phyloP scores from a whole-genome alignment of 2,113 vertebrate species.

The Anoplopoma fimbria region DNA sequence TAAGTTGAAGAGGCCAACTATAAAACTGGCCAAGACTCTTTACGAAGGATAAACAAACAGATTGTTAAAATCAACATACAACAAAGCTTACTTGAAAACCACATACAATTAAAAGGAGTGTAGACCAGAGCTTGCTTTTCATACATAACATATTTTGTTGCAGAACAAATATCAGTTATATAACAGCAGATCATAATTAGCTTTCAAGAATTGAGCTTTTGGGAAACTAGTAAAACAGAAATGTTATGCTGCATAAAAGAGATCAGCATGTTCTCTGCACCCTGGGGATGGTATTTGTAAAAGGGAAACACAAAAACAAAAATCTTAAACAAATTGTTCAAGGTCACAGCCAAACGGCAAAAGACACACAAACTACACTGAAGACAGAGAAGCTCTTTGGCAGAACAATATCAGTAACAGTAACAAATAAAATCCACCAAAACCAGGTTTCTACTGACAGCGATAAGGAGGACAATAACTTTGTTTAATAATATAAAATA shows the following conservation, averaged over 20 bases:
- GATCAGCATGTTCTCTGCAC: conserved; percentile 18
- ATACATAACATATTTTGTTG: background rate
- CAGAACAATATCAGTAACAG: background rate
- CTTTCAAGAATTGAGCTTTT: background rate
- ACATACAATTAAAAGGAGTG: background rate
- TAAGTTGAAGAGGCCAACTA: conserved; percentile 93
- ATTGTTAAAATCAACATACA: background rate
- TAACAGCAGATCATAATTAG: background rate
- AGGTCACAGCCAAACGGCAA: background rate
- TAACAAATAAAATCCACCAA: background rate
- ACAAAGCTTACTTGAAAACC: background rate
- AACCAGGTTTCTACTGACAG: background rate
- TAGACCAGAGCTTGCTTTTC: background rate
- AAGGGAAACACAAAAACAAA: background rate
- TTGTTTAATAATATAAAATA: background rate
- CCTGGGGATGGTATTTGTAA: background rate
- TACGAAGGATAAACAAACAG: conserved; percentile 24
- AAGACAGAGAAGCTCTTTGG: conserved; percentile 16
- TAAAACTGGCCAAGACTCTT: conserved; percentile 93
- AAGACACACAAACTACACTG: background rate
- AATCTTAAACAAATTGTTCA: background rate
- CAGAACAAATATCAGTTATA: background rate
- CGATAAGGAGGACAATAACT: background rate
- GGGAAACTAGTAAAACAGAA: background rate
- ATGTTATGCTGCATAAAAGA: background rate